These are phyloP conservation scores for Melanerpes formicivorus DNA, from an alignment of 2,113 vertebrate species.

Conservation along the genomic window DNA sequence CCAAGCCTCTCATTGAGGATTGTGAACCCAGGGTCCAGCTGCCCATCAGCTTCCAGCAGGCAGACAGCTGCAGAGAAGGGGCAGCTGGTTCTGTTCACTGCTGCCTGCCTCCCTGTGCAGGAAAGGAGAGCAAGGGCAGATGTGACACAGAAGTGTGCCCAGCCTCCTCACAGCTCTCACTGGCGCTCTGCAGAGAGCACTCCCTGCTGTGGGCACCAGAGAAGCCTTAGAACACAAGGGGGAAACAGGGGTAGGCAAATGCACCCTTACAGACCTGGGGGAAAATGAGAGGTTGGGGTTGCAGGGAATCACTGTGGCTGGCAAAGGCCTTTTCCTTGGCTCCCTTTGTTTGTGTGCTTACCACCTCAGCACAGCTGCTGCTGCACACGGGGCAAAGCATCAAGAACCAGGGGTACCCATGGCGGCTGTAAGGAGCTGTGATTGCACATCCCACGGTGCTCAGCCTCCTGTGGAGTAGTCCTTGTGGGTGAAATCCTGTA, in stretches of 20 bases:
- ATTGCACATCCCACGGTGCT: too few relatives aligned
- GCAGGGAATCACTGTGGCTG: background rate
- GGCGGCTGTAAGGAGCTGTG: background rate
- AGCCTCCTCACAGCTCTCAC: background rate
- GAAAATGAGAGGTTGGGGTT: background rate
- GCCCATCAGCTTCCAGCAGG: background rate
- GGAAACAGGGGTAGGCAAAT: background rate
- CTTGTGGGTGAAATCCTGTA: background rate
- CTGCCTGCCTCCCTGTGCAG: background rate
- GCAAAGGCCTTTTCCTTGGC: too few relatives aligned
- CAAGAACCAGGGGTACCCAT: background rate
- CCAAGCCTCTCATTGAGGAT: background rate
- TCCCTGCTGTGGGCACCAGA: background rate
- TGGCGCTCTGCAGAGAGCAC: background rate
- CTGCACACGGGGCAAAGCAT: background rate
- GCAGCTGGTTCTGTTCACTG: constrained; percentile 1
- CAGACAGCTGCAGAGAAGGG: background rate
- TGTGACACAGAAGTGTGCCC: background rate
- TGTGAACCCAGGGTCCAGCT: background rate
- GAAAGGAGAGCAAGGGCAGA: background rate
- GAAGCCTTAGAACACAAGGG: background rate
- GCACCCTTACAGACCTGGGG: background rate
- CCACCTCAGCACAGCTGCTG: background rate
- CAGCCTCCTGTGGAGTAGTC: too few relatives aligned
- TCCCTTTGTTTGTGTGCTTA: background rate